Conservation (phyloP, 2,113 vertebrate species). For the Irena cyanogastra region DNA sequence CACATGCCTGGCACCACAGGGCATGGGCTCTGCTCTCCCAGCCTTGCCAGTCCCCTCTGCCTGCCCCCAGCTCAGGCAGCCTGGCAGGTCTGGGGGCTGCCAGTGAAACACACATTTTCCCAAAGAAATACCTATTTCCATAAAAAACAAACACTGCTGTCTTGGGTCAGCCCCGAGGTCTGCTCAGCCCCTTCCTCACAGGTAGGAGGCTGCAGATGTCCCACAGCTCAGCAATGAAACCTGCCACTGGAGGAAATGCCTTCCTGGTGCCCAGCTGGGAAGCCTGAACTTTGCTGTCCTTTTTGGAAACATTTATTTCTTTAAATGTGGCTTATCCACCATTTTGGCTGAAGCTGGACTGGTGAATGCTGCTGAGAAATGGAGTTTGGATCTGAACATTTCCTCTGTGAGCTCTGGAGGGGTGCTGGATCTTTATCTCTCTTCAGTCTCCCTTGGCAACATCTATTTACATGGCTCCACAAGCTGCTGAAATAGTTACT, state of each 20-base stretch:
- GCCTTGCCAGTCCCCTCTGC: not conserved
- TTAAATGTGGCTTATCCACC: not conserved
- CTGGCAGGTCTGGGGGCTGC: not conserved
- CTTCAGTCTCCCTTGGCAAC: conserved; percentile 22
- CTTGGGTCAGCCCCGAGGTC: not conserved
- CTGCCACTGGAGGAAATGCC: not conserved
- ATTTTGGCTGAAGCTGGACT: not conserved
- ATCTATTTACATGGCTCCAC: not conserved
- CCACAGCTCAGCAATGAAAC: not conserved
- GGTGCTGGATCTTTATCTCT: conserved; percentile 7
- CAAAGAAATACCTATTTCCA: not conserved
- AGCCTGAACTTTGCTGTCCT: not conserved
- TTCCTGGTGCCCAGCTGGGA: not conserved
- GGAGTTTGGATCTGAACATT: not conserved
- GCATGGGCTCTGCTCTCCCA: not conserved
- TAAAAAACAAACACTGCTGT: not conserved
- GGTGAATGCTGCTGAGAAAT: not conserved
- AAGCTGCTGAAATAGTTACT: conserved; percentile 30
- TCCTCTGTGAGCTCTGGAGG: not conserved
- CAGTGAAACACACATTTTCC: not conserved
- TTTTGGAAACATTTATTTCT: not conserved
- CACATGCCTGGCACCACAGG: no score
- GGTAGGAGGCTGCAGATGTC: not conserved
- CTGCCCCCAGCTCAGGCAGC: not conserved
- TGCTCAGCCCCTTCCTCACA: not conserved